Evolutionary conservation across 2,888 invertebrate species (phyloP), one percentile per base, ranked within the genome.

Genomic region (Malthinus seriepunctatus): DNA sequence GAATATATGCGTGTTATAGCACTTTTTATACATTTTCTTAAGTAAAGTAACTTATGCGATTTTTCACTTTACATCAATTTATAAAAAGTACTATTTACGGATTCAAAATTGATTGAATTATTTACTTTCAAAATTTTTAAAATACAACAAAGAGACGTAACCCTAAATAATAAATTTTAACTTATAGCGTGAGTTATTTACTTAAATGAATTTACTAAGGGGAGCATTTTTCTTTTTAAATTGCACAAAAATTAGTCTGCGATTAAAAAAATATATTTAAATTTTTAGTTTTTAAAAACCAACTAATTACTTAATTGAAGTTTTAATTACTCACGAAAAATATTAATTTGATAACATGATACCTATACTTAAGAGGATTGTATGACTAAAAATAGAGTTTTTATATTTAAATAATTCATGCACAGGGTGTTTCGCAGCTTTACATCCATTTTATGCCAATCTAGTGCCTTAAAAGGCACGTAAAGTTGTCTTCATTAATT

Each of bases 11-110:
- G 56, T 53, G 54, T 60, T 56, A 61, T 59, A 55, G 51, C 63
- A 54, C 62, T 65, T 64, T 61, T 68, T 65, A 69, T 69, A 70
- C 70, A 71, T 71, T 70, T 69, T 65, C 69, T 67, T 69, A 69
- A 71, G 67, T 70, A 68, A 69, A 63, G 67, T 67, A 66, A 65
- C 65, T 65, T 65, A 66, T 69, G 64, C 67, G 68, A 67, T 71
- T 69, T 69, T 68, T 67, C 69, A 68, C 69, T 70, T 71, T 71
- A 63, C 67, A 68, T 71, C 70, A 68, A 69, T 70, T 69, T 68
- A 52, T 47, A 51, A 23, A 58, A 61, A 55, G 60, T 65, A 55
- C 61, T 67, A 60, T 66, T 67, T 67, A 68, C 66, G 63, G 64
- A 69, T 69, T 60, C 57, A 52, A 64, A 64, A 65, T 61, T 64